Evolutionary conservation across 2,888 invertebrate species (phyloP), one percentile per base, ranked within the genome.

Genomic region (Villa cingulata): DNA sequence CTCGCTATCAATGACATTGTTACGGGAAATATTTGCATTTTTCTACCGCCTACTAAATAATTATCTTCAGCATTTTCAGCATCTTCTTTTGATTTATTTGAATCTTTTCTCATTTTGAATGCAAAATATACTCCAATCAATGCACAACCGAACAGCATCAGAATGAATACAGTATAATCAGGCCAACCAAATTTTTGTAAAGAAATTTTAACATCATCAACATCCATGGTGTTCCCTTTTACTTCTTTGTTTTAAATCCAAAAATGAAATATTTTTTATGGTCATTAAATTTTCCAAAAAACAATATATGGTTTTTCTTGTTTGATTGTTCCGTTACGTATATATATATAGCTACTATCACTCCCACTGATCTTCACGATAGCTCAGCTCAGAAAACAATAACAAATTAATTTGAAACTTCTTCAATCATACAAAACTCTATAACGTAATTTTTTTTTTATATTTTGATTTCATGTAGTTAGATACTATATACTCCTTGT

Each of bases 111-210:
- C 61, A 81, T 79, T 62, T 80, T 73, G 54, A 85, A 80, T 2
- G 86, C 88, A 69, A 84, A 89, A 62, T 85, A 86, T n/a, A 89
- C 66, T 1, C 90, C 90, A 41, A 90, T 82, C 14, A 75, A 69
- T 1, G 86, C 80, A 65, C 87, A 89, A 36, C 83, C 72, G 15
- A 78, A 70, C 56, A 90, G 67, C 86, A 88, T 87, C 1, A 76
- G 60, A 48, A 77, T 74, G 64, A 89, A 89, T 54, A 89, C 81
- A 2, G 80, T 61, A 67, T 90, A 90, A 64, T 90, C 90, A 44
- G 74, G 73, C 74, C 78, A 77, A 15, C 79, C 77, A 58, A 85
- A 85, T 55, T 72, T 74, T 58, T 80, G 80, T 68, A 82, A 69
- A 43, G 74, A 62, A 40, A 59, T 55, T 45, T 66, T 62, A 46